Conservation (phyloP, 2,113 vertebrate genomes). For the Channa maculata region DNA sequence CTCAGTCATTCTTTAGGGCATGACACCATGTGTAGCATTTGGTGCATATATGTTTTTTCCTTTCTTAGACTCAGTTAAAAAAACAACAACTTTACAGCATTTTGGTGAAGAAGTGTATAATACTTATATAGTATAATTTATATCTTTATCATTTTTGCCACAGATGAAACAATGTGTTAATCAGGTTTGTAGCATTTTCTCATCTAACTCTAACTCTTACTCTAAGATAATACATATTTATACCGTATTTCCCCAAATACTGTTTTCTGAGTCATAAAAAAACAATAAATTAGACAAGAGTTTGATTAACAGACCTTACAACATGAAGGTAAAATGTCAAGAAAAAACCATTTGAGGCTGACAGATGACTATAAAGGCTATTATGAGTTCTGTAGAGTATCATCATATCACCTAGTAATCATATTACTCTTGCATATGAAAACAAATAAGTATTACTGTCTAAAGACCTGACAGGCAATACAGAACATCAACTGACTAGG, state of each 20-base stretch:
- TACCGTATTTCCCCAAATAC: too few relatives aligned
- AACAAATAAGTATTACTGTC: slow-evolving; percentile 30
- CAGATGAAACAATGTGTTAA: too few relatives aligned
- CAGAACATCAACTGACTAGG: slow-evolving; percentile 14
- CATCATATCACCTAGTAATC: not conserved
- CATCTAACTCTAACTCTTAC: too few relatives aligned
- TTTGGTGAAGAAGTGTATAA: not conserved
- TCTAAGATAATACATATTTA: too few relatives aligned
- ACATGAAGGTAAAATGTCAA: not conserved
- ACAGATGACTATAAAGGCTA: not conserved
- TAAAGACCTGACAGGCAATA: slow-evolving; percentile 18
- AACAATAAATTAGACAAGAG: too few relatives aligned
- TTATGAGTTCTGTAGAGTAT: not conserved
- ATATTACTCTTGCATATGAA: slow-evolving; percentile 3
- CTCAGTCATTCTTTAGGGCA: not conserved
- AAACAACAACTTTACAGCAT: not conserved
- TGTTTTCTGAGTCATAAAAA: too few relatives aligned
- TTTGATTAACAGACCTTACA: too few relatives aligned
- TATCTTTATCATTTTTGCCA: too few relatives aligned
- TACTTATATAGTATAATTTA: too few relatives aligned
- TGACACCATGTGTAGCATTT: slow-evolving; percentile 17
- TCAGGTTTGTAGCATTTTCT: too few relatives aligned
- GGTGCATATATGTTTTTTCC: slow-evolving; percentile 29
- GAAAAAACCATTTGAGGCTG: not conserved
- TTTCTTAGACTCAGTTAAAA: not conserved